Conservation (phyloP, 2,888 invertebrate genomes). For the Mycalesis mineus region DNA sequence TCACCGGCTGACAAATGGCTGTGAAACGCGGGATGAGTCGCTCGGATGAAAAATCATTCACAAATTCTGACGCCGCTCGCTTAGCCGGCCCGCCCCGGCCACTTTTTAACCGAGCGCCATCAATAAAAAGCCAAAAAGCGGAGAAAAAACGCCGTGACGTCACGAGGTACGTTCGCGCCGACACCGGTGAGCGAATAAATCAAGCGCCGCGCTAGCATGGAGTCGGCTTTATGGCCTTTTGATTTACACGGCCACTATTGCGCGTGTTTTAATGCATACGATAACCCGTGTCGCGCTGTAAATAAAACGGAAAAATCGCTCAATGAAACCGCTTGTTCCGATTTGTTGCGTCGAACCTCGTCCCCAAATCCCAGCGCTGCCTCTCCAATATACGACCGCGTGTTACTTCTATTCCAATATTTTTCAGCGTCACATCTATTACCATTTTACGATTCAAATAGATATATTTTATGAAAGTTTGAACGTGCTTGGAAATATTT, state of each 20-base stretch:
- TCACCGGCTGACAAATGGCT: conserved; percentile 75
- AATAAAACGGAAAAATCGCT: conserved; percentile 37
- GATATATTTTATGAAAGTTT: neutral
- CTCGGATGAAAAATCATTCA: conserved; percentile 73
- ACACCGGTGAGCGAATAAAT: conserved; percentile 70
- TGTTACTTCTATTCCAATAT: neutral
- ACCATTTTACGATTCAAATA: neutral
- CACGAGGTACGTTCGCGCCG: conserved; percentile 72
- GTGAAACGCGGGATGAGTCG: conserved; percentile 66
- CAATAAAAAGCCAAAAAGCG: conserved; percentile 67
- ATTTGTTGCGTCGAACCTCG: conserved; percentile 16
- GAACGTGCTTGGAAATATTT: neutral
- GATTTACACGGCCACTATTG: conserved; percentile 62
- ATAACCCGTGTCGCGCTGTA: conserved; percentile 37
- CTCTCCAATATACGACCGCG: neutral
- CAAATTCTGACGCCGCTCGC: conserved; percentile 68
- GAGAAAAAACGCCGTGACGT: conserved; percentile 65
- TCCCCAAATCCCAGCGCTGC: neutral
- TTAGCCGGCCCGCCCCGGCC: conserved; percentile 57
- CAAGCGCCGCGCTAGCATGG: conserved; percentile 62
- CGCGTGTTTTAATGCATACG: conserved; percentile 52
- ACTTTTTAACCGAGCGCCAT: conserved; percentile 72
- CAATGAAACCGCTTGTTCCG: conserved; percentile 33
- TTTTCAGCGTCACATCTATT: neutral
- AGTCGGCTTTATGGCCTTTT: conserved; percentile 68